Evolutionary conservation across 2,797 vertebrate genomes (phyloP).

Genomic region (Schizopygopsis malacanthus): DNA sequence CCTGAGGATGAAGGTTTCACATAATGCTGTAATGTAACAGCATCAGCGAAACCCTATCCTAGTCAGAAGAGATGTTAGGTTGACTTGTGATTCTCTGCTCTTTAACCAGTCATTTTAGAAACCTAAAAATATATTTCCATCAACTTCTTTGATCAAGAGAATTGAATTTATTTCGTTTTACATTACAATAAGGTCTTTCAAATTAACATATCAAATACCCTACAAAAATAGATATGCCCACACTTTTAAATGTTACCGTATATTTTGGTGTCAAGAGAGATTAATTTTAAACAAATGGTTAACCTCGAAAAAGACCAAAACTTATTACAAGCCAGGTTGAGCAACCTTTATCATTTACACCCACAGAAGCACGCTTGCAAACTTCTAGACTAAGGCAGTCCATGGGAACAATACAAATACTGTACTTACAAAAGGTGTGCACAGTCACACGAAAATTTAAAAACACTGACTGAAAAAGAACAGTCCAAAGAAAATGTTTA

Average conservation of each 20-base stretch:
- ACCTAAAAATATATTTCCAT: constrained; percentile 28
- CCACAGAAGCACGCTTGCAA: constrained; percentile 1
- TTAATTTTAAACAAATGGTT: constrained; percentile 11
- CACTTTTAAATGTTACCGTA: constrained; percentile 26
- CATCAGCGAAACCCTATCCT: constrained; percentile 22
- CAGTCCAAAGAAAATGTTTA: neutral
- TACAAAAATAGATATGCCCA: constrained; percentile 61
- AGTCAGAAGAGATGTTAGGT: constrained; percentile 14
- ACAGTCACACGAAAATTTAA: constrained; percentile 13
- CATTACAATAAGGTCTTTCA: constrained; percentile 35
- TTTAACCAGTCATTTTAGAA: constrained; percentile 13
- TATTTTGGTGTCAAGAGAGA: constrained; percentile 16
- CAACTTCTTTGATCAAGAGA: neutral
- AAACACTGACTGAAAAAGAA: constrained; percentile 24
- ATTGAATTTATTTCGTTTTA: constrained; percentile 13
- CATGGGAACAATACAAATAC: constrained; percentile 31
- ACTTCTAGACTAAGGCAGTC: constrained; percentile 11
- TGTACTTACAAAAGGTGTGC: constrained; percentile 23
- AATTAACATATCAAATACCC: constrained; percentile 48
- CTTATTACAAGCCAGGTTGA: neutral
- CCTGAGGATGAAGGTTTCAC: neutral
- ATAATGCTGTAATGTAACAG: constrained; percentile 21
- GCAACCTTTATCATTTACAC: constrained; percentile 32
- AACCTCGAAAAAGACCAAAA: constrained; percentile 15
- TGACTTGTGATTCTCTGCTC: neutral